Evolutionary conservation across 2,797 vertebrate species (phyloP), one percentile per base, ranked within the genome.

Genomic region (Psittacula echo): DNA sequence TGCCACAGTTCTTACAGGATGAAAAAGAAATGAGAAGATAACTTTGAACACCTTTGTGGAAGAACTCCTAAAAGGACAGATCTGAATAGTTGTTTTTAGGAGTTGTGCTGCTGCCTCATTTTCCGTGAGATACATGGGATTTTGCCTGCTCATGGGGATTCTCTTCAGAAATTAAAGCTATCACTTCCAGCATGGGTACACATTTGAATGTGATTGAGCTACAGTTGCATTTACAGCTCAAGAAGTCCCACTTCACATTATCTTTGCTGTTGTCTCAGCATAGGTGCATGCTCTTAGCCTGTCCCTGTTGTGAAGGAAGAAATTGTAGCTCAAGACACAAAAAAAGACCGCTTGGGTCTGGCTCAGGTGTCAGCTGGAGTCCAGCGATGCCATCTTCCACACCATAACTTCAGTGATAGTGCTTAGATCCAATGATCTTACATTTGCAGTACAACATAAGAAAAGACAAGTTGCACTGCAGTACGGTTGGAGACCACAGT

Each of bases 141-240:
- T 84, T 85, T 89, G 45, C 24, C 16, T 85, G 30, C 23, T 77
- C 4, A 2, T 23, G 10, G 58, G 53, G 29, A 20, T 92, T 89
- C n/a, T 85, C 9, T 76, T 85, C 27, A 83, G 67, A 84, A 91
- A 51, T 41, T 34, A 41, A 65, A 88, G 9, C 39, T 71, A 8
- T 53, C 23, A 11, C 19, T 75, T 81, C 45, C 41, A 32, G 13
- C 0, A 0, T 50, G 41, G 51, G 32, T 34, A 8, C 10, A 7
- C 0, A 1, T 73, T 89, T 67, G 44, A 47, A 65, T 61, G 37
- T 17, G 15, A 5, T 9, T 64, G 54, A 89, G 30, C 21, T 79
- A 7, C 44, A 56, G 22, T 50, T 58, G 62, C 68, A 13, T 34
- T 64, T 89, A 48, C 19, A 58, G 47, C 66, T 95, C 51, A 48